A percentile compares a stretch with the other conserved stretches of the same genome.
phyloP scores from a whole-genome alignment of 92 coral and sea anemone species.

The Pocillopora meandrina region DNA sequence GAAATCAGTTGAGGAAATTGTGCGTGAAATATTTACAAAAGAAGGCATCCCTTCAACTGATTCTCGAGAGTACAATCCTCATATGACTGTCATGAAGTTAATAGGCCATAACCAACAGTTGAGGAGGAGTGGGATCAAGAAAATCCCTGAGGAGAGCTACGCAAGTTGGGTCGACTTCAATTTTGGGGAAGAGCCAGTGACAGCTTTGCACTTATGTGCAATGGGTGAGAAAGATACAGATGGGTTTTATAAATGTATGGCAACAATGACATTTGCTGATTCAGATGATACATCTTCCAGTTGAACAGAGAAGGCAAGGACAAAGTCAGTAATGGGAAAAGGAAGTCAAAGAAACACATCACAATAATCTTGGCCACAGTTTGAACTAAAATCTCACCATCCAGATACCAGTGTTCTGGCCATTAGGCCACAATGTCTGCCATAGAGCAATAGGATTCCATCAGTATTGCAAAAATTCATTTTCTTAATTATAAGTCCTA shows the following conservation, averaged over 20 bases:
- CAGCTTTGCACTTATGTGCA: constrained; percentile 76
- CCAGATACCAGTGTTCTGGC: too few species aligned
- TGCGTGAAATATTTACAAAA: constrained; percentile 58
- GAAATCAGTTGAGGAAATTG: constrained; percentile 52
- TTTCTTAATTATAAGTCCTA: too few species aligned
- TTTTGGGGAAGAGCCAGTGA: constrained; percentile 78
- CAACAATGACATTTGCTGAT: constrained; percentile 45
- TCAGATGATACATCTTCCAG: background rate
- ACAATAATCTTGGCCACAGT: background rate
- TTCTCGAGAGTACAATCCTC: constrained; percentile 78
- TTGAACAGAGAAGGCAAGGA: background rate
- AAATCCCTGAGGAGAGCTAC: constrained; percentile 76
- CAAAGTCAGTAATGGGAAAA: background rate
- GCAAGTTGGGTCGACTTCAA: constrained; percentile 54
- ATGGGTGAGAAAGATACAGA: constrained; percentile 81
- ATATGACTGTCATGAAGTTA: constrained; percentile 88
- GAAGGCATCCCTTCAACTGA: constrained; percentile 73
- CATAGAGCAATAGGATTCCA: too few species aligned
- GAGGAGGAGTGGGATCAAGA: constrained; percentile 74
- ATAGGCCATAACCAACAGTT: constrained; percentile 63
- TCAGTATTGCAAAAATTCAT: too few species aligned
- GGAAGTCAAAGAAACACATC: background rate
- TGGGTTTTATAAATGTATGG: constrained; percentile 86
- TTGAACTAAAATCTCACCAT: too few species aligned
- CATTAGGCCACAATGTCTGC: too few species aligned